Evolutionary conservation across 1,140 invertebrate species (phyloP), one percentile per base, ranked within the genome.

Genomic region (Drosophila arawakana): DNA sequence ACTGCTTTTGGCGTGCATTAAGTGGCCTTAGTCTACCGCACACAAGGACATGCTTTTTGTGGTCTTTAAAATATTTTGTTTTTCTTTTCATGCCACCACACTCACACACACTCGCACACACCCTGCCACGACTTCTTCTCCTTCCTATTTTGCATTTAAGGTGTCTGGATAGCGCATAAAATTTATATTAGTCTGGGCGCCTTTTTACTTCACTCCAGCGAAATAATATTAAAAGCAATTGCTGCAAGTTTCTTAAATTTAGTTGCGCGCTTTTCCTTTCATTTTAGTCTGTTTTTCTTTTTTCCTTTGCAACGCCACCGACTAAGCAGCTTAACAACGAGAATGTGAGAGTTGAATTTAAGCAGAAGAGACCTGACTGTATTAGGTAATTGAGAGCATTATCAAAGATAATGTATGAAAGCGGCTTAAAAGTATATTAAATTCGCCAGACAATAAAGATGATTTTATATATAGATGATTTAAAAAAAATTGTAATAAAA

Each of bases 1-100:
- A 86, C 82, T 85, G 82, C 80, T 80, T 89, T 88, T 89, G 80
- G 80, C 84, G 70, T 89, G 84, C 84, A 88, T 89, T 88, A 88
- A 88, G 84, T 88, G 84, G 84, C 81, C 80, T 88, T 83, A 88
- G 79, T 68, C 70, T 83, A 70, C 78, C 71, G 62, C 80, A 78
- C 79, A 78, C 79, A 82, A 83, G 84, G 84, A 89, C 80, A 88
- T 78, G 84, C 71, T 81, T 78, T 83, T 80, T 85, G 84, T 71
- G 84, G 83, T 80, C 83, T 88, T 83, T 88, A 77, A 86, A 86
- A 72, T 71, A 73, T 80, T 82, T 71, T 63, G 47, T 70, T 61
- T 50, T 50, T 34, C 15, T 60, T 43, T 43, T 39, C 11, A n/a
- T 5, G 2, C 25, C 4, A 30, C 6, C 25, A 1, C 41, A 43